Conservation (phyloP, 2,113 vertebrate species). For the Thymallus thymallus region DNA sequence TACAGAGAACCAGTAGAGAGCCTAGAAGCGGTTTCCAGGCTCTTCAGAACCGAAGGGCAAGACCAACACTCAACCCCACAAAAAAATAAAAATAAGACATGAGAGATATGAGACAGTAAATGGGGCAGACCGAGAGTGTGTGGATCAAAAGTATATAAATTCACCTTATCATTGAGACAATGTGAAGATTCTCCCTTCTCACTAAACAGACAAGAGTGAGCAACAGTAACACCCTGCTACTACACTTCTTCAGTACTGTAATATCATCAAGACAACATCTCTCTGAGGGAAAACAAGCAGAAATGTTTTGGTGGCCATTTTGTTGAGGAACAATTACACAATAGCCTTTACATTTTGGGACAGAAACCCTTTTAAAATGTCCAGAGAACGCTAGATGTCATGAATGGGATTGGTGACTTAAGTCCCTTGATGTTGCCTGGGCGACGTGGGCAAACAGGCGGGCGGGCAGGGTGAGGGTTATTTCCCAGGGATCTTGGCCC, state of each 20-base stretch:
- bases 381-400: conserved; percentile 19
- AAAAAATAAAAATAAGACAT: too few species aligned
- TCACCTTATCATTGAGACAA: conserved; percentile 27
- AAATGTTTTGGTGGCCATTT: conserved; percentile 64
- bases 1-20: conserved; percentile 1
- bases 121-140: neutral
- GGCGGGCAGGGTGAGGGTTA: conserved; percentile 32
- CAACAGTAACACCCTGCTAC: conserved; percentile 10
- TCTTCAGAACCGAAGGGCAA: too few species aligned
- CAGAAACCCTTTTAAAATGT: conserved; percentile 38
- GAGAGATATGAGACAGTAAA: conserved; percentile 1
- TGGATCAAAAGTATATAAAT: conserved; percentile 31
- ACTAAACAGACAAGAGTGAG: conserved; percentile 21
- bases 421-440: conserved; percentile 70
- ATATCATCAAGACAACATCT: conserved; percentile 37
- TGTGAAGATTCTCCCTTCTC: conserved; percentile 33
- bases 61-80: too few species aligned
- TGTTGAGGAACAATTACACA: conserved; percentile 20
- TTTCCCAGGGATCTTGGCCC: conserved; percentile 95
- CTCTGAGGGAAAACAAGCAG: conserved; percentile 46
- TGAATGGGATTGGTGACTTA: conserved; percentile 48
- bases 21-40: neutral
- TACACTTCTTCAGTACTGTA: conserved; percentile 13
- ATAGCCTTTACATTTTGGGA: conserved; percentile 48
- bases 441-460: conserved; percentile 61